Evolutionary conservation across 2,888 invertebrate species (phyloP).

Genomic region (Drosophila borealis): DNA sequence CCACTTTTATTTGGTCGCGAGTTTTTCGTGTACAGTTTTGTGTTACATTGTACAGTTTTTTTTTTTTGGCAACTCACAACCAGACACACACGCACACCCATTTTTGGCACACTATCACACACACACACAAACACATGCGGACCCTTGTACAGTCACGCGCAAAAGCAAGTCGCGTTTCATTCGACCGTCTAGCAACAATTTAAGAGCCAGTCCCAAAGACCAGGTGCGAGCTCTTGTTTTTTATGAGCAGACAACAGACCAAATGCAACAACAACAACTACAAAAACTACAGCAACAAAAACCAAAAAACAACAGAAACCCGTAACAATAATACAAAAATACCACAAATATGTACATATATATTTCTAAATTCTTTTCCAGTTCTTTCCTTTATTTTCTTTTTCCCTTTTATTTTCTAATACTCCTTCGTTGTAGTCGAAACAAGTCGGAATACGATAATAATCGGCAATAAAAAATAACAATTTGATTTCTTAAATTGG

Average conservation of each 20-base stretch:
- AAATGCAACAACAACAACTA: constrained; percentile 26
- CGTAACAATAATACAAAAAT: constrained; percentile 27
- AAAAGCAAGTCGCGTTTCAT: constrained; percentile 19
- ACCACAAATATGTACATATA: constrained; percentile 46
- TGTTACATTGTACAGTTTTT: constrained; percentile 2
- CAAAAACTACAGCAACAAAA: constrained; percentile 22
- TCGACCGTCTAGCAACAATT: constrained; percentile 28
- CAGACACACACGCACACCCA: constrained; percentile 1
- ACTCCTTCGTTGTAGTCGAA: constrained; percentile 29
- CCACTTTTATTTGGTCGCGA: constrained; percentile 12
- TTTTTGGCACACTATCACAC: neutral
- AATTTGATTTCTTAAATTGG: constrained; percentile 42
- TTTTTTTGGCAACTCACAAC: constrained; percentile 1
- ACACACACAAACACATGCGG: constrained; percentile 7
- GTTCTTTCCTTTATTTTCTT: constrained; percentile 29
- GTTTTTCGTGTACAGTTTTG: constrained; percentile 24
- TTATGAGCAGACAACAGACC: constrained; percentile 49
- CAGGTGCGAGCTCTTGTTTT: constrained; percentile 10
- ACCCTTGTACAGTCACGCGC: constrained; percentile 29
- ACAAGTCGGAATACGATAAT: constrained; percentile 41
- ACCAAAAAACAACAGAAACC: constrained; percentile 26
- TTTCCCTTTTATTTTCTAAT: constrained; percentile 8
- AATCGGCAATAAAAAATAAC: constrained; percentile 8
- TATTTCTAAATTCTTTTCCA: constrained; percentile 44
- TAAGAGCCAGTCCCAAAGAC: constrained; percentile 14